Percentiles rank a stretch among this genome's conserved stretches.
Conservation (phyloP, 2,888 invertebrate genomes). For the Oscheius onirici region DNA sequence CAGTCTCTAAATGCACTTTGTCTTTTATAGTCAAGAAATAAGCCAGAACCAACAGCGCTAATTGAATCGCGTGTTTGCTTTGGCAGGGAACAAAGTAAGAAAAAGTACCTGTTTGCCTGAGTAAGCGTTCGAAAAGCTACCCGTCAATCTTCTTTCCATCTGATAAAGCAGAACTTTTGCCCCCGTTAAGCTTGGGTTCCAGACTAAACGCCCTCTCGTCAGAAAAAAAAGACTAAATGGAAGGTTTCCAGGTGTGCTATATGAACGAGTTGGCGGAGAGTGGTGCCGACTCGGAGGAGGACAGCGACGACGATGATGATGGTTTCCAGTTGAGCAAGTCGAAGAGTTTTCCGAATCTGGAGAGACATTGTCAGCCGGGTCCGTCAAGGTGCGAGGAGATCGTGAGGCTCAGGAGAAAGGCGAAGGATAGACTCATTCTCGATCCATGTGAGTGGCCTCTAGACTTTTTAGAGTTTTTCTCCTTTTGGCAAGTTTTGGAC, state of each 20-base stretch:
- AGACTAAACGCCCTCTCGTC: neutral
- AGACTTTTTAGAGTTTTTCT: too few relatives aligned
- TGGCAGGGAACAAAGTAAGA: too few relatives aligned
- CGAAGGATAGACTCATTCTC: slow-evolving; percentile 18
- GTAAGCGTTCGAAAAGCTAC: neutral
- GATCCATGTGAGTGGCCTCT: slow-evolving; percentile 30
- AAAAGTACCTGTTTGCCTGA: neutral
- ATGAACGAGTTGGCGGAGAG: slow-evolving; percentile 60
- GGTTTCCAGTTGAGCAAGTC: slow-evolving; percentile 37
- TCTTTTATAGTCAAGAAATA: too few relatives aligned
- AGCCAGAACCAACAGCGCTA: too few relatives aligned
- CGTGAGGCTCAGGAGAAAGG: slow-evolving; percentile 18
- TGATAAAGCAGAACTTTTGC: slow-evolving; percentile 9
- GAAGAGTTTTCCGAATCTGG: slow-evolving; percentile 45
- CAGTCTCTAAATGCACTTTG: too few relatives aligned
- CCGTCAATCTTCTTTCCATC: slow-evolving; percentile 4
- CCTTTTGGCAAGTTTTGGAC: too few relatives aligned
- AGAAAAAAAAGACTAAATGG: neutral
- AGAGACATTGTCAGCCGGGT: slow-evolving; percentile 21
- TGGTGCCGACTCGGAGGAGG: slow-evolving; percentile 36
- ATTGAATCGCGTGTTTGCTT: too few relatives aligned
- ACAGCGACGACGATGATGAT: slow-evolving; percentile 26
- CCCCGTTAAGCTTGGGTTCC: neutral
- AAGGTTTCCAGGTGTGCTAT: slow-evolving; percentile 79
- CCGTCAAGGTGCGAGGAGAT: slow-evolving; percentile 20